Evolutionary conservation across 2,888 invertebrate species (phyloP).

Genomic region (Apocheima hispidaria): DNA sequence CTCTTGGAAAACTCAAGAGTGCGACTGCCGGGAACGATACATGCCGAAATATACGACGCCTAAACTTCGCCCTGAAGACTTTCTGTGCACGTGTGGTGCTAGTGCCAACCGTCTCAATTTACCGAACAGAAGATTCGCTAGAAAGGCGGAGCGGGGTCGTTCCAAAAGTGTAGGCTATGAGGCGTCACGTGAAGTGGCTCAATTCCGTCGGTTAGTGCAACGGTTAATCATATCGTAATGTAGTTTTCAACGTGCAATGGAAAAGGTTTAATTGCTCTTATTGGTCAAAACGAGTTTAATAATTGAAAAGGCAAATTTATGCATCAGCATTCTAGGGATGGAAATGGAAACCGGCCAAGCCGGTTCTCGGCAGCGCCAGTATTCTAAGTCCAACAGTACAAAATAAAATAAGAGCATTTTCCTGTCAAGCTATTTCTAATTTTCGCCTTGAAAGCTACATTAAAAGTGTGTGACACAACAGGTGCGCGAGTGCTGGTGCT

Average conservation of each 20-base stretch:
- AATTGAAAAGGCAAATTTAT: constrained; percentile 33
- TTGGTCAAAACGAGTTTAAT: constrained; percentile 27
- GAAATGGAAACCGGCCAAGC: constrained; percentile 41
- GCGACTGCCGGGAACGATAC: constrained; percentile 70
- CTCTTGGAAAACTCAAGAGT: constrained; percentile 76
- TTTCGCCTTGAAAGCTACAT: constrained; percentile 38
- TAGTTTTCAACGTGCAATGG: constrained; percentile 44
- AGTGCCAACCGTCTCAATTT: constrained; percentile 60
- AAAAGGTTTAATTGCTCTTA: constrained; percentile 44
- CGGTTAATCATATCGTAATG: constrained; percentile 45
- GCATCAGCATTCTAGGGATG: constrained; percentile 15
- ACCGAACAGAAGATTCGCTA: constrained; percentile 60
- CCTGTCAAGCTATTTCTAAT: background rate
- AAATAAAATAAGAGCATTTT: constrained; percentile 1
- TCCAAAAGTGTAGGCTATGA: constrained; percentile 84
- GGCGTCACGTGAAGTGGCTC: constrained; percentile 79
- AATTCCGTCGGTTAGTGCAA: constrained; percentile 81
- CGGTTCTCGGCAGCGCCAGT: constrained; percentile 5
- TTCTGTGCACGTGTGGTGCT: constrained; percentile 76
- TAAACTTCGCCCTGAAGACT: constrained; percentile 64
- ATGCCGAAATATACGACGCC: constrained; percentile 55
- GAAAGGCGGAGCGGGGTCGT: constrained; percentile 75
- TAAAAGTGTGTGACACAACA: constrained; percentile 61
- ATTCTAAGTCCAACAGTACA: too few relatives aligned
- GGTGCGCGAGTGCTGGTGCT: constrained; percentile 83